Percentiles rank a stretch among this genome's conserved stretches.
These are phyloP conservation scores for Menidia beryllina DNA, from an alignment of 2,113 vertebrate genomes.

Conservation along the genomic window DNA sequence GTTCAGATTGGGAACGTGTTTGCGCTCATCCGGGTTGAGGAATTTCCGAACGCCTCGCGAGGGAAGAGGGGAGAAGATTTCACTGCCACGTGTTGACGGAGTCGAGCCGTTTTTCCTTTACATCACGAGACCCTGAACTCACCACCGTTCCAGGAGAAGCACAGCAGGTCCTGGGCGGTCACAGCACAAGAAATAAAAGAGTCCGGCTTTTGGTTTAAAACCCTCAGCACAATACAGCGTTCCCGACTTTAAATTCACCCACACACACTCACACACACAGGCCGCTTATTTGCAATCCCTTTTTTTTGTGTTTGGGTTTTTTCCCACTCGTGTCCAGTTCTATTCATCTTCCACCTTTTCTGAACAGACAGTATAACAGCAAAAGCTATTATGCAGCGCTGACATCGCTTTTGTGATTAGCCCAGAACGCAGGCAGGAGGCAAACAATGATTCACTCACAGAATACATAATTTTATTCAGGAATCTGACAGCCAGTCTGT, in stretches of 20 bases:
- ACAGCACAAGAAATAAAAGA: too few relatives aligned
- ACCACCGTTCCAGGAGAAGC: too few relatives aligned
- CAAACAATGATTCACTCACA: conserved; percentile 49
- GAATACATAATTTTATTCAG: conserved; percentile 34
- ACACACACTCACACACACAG: too few relatives aligned
- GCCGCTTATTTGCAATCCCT: conserved; percentile 51
- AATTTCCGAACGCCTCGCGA: conserved; percentile 17
- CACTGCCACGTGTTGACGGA: conserved; percentile 37
- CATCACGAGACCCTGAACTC: too few relatives aligned
- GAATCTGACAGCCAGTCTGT: conserved; percentile 30
- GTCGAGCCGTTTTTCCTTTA: neutral
- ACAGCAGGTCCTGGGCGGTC: too few relatives aligned
- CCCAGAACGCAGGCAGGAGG: conserved; percentile 26
- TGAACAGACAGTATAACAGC: conserved; percentile 49
- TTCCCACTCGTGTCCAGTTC: conserved; percentile 48
- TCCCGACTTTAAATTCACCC: conserved; percentile 44
- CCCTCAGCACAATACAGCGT: too few relatives aligned
- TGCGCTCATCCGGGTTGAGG: conserved; percentile 29
- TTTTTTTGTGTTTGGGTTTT: conserved; percentile 26
- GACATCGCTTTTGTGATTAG: conserved; percentile 47
- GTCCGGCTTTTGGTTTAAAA: too few relatives aligned
- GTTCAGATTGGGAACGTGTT: conserved; percentile 30
- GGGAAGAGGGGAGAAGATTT: neutral
- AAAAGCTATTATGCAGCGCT: conserved; percentile 22
- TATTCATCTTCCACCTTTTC: conserved; percentile 39